phyloP scores from a whole-genome alignment of 1,140 invertebrate species.

The Cydia splendana region DNA sequence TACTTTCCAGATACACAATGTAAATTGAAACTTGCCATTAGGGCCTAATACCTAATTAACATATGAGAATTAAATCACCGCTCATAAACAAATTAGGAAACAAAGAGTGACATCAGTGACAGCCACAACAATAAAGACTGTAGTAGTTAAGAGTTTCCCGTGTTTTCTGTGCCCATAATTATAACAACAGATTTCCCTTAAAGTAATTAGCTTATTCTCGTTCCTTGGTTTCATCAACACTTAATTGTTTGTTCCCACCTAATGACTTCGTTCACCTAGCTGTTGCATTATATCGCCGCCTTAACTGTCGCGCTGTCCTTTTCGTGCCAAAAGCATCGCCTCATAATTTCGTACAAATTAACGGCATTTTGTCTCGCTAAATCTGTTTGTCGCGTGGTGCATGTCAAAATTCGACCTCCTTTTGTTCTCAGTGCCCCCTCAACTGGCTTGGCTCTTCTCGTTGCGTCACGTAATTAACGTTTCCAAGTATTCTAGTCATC shows the following conservation, averaged over 20 bases:
- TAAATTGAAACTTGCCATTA: neutral
- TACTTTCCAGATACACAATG: neutral
- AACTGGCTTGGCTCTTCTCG: neutral
- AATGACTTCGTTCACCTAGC: neutral
- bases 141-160: neutral
- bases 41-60: neutral
- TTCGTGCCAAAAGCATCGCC: neutral
- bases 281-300: neutral
- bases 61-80: neutral
- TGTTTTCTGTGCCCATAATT: neutral
- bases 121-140: neutral
- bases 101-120: neutral
- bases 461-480: constrained; percentile 22
- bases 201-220: neutral
- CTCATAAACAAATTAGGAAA: constrained; percentile 2
- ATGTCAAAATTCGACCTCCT: constrained; percentile 32
- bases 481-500: neutral
- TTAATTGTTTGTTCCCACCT: neutral
- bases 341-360: constrained; percentile 11
- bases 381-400: constrained; percentile 20
- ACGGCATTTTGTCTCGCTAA: constrained; percentile 5
- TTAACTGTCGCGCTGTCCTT: neutral
- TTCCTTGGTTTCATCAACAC: neutral
- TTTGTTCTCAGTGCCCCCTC: constrained; percentile 29
- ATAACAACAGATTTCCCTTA: neutral